Evolutionary conservation across 2,888 invertebrate genomes (phyloP).

Genomic region (Athalia cordata): DNA sequence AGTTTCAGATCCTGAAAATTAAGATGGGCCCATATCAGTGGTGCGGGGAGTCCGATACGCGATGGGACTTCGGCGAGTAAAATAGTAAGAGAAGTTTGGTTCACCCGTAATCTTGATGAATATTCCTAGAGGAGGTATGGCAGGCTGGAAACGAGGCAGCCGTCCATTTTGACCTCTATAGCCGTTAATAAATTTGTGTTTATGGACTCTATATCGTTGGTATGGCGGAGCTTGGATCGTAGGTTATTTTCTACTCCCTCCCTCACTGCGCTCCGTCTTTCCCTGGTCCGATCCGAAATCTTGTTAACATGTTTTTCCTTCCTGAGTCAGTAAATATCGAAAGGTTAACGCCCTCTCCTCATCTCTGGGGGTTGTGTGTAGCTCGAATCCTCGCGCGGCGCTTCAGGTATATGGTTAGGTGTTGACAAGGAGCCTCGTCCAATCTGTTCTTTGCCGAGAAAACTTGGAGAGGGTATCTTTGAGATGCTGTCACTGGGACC

Average conservation of each 20-base stretch:
- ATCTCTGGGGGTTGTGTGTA: conserved; percentile 28
- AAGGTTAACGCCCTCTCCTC: conserved; percentile 30
- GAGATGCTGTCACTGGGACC: conserved; percentile 14
- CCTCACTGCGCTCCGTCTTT: not conserved
- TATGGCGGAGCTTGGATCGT: conserved; percentile 26
- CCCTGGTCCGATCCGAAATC: conserved; percentile 10
- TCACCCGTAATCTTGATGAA: conserved; percentile 42
- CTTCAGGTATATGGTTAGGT: conserved; percentile 15
- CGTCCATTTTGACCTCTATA: conserved; percentile 48
- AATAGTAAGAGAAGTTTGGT: conserved; percentile 34
- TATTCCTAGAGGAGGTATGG: conserved; percentile 1
- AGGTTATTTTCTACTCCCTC: conserved; percentile 50
- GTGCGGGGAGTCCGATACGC: not conserved
- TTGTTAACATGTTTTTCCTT: conserved; percentile 37
- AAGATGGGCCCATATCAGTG: not conserved
- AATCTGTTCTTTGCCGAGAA: conserved; percentile 6
- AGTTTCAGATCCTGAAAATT: not conserved
- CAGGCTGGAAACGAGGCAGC: conserved; percentile 23
- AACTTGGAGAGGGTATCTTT: conserved; percentile 14
- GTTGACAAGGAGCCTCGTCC: conserved; percentile 16
- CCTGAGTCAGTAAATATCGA: conserved; percentile 33
- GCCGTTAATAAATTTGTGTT: conserved; percentile 68
- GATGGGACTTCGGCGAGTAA: conserved; percentile 24
- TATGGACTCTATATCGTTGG: conserved; percentile 59
- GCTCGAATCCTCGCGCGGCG: not conserved